Evolutionary conservation across 2,113 vertebrate genomes (phyloP), one percentile per base, ranked within the genome.

Genomic region (Neogobius melanostomus): DNA sequence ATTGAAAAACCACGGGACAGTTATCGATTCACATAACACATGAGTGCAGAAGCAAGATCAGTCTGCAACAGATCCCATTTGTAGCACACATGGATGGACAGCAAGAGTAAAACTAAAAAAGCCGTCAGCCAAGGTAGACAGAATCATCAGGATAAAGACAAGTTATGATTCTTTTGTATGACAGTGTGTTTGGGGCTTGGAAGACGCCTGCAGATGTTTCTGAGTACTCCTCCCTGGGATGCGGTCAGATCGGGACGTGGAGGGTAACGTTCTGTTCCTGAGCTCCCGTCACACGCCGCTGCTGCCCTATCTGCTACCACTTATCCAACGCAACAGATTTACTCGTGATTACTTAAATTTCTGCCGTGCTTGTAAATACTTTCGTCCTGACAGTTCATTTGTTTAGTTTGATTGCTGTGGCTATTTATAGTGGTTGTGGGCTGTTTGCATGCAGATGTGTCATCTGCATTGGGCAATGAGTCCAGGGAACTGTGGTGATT

Each of bases 321-420:
- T 95, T 93, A 95, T 78, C 84, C 70, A 87, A 92, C 83, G 71
- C 85, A 91, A 90, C 91, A 92, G 80, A 92, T 91, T 93, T 92
- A 85, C 88, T 90, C 87, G 84, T 91, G 93, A 93, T 94, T 63
- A 2, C 89, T 90, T 85, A 89, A 89, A 79, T 92, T 92, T 89
- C 91, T 90, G 87, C 84, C 72, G 60, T 76, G 66, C 84, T 92
- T 89, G 87, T 92, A 92, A 93, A 93, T 89, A 91, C 91, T 90
- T 86, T 78, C 73, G 57, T 65, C 77, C 85, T 94, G 94, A 93
- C 92, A 92, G 90, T 91, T 91, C 89, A 93, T 95, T 95, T 93
- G 91, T 95, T 93, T 91, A 77, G 81, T 91, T 81, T 93, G 91
- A 92, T 94, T 94, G 89, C 88, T 74, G 71, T 77, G 6, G 56